Conservation (phyloP, 2,113 vertebrate genomes). For the Lophius piscatorius region DNA sequence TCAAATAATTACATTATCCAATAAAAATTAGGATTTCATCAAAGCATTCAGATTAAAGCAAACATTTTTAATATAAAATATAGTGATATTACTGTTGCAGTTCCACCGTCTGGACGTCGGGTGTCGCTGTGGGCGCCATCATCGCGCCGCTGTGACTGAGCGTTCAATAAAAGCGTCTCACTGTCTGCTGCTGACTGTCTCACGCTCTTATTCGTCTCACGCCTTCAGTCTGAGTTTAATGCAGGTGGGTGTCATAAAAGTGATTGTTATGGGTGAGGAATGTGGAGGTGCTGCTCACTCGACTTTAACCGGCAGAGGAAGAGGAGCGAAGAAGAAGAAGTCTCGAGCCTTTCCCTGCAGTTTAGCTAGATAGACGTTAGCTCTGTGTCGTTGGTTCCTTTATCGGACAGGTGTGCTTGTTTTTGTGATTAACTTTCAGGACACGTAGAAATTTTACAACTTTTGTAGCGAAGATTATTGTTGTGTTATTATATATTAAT, state of each 20-base stretch:
- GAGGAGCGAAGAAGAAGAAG: constrained; percentile 17
- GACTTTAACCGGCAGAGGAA: constrained; percentile 5
- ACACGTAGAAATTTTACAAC: accelerated
- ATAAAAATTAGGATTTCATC: no score
- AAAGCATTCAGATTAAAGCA: no score
- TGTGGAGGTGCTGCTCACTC: constrained; percentile 16
- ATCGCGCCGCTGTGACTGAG: accelerated
- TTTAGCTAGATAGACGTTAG: constrained; percentile 12
- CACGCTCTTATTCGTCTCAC: background rate
- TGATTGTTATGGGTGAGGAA: accelerated
- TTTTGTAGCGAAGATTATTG: accelerated
- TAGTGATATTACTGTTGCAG: no score
- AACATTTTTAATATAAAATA: no score
- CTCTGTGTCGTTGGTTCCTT: background rate
- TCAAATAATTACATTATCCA: no score
- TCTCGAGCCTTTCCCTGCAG: background rate
- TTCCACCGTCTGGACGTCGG: constrained; percentile 43
- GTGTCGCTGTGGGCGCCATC: constrained; percentile 38
- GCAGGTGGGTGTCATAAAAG: constrained; percentile 61
- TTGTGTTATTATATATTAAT: accelerated
- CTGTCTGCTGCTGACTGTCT: constrained; percentile 1
- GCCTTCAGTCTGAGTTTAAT: constrained; percentile 50
- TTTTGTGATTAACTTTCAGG: accelerated
- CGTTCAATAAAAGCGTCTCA: background rate
- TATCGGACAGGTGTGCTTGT: constrained; percentile 31